Conservation (phyloP, 2,797 vertebrate species). For the Phrynocephalus forsythii region DNA sequence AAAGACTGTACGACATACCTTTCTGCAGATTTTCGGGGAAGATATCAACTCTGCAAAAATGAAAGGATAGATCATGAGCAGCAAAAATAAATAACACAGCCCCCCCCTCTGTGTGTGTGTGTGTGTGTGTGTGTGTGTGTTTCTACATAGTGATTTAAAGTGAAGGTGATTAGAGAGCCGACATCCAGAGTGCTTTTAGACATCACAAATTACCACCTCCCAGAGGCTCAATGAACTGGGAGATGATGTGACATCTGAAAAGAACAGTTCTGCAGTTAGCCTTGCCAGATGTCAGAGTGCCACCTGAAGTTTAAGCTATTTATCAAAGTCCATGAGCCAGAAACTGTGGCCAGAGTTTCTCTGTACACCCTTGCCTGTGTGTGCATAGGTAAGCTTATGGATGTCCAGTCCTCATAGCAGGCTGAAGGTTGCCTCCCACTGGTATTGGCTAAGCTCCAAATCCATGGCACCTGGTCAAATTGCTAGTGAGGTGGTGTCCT, state of each 20-base stretch:
- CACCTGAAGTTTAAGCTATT: constrained; percentile 26
- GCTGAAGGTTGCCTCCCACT: neutral
- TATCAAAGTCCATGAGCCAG: constrained; percentile 36
- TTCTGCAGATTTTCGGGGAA: neutral
- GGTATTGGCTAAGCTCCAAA: neutral
- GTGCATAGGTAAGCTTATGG: neutral
- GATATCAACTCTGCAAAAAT: constrained; percentile 6
- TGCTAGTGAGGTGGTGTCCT: neutral
- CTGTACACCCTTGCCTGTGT: neutral
- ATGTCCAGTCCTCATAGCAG: neutral
- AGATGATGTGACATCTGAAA: constrained; percentile 39
- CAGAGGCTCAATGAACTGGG: constrained; percentile 16
- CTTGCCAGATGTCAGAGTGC: constrained; percentile 38
- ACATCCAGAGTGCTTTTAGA: constrained; percentile 30
- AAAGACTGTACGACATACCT: neutral
- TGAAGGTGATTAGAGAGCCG: constrained; percentile 18
- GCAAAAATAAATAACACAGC: neutral
- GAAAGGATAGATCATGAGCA: neutral
- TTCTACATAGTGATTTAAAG: neutral
- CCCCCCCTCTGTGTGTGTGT: too few species aligned
- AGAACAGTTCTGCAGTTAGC: constrained; percentile 31
- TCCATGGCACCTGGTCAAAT: neutral
- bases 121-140: too few species aligned
- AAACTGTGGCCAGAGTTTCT: constrained; percentile 8
- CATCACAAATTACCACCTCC: constrained; percentile 29